Evolutionary conservation across 92 coral and sea anemone species (phyloP).

Genomic region (Paragorgia papillata): DNA sequence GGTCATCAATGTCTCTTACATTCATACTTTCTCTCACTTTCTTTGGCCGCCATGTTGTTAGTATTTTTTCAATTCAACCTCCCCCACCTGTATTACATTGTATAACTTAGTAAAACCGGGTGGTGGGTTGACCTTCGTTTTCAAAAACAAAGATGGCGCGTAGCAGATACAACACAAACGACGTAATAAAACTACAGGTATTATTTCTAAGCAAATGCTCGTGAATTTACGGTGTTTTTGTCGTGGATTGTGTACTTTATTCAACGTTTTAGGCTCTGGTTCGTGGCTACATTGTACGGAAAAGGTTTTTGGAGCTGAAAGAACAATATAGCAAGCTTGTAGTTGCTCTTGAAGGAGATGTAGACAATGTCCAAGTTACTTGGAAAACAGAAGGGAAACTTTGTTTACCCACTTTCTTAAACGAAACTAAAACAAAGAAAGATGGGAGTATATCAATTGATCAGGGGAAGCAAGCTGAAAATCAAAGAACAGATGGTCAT

Average conservation of each 20-base stretch:
- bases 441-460: neutral
- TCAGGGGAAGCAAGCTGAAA: neutral
- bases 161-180: neutral
- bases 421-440: neutral
- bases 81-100: neutral
- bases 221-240: neutral
- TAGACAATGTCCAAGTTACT: conserved; percentile 5
- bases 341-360: conserved; percentile 49
- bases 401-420: conserved; percentile 10
- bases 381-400: conserved; percentile 8
- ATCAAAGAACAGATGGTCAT: neutral
- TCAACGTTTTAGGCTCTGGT: conserved; percentile 62
- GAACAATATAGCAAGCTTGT: conserved; percentile 70
- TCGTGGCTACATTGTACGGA: conserved; percentile 72
- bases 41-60: conserved; percentile 24
- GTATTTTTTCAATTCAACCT: neutral
- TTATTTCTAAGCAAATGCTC: neutral
- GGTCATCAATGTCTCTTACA: conserved; percentile 57
- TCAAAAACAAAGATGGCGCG: conserved; percentile 3
- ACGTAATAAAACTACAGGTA: neutral
- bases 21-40: conserved; percentile 68
- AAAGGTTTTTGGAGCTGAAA: conserved; percentile 61
- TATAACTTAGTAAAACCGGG: neutral
- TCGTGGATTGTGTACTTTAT: neutral
- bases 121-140: neutral